Percentiles rank a stretch among this genome's conserved stretches.
Conservation (phyloP, 2,113 vertebrate genomes). For the Mobula hypostoma region DNA sequence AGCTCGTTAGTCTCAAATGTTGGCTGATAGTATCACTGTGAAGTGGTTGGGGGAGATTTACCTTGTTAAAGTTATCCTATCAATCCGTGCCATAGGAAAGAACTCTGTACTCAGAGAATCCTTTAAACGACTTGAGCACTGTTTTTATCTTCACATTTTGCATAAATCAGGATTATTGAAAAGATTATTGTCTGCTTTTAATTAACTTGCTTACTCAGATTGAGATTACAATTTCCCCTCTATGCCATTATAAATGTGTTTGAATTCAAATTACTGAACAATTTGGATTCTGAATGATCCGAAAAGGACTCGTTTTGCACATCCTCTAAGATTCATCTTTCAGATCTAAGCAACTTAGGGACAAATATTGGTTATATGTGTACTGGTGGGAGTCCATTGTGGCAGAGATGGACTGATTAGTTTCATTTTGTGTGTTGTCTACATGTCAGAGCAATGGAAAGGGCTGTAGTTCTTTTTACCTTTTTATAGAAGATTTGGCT, state of each 20-base stretch:
- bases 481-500: background rate
- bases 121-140: background rate
- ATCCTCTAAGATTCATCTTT: no score
- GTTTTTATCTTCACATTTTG: background rate
- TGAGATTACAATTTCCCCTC: background rate
- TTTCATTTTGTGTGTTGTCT: no score
- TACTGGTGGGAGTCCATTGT: no score
- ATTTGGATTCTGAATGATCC: background rate
- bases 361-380: no score
- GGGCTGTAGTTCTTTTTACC: background rate
- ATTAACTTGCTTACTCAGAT: background rate
- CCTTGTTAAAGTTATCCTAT: background rate
- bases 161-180: background rate
- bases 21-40: background rate
- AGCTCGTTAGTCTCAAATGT: background rate
- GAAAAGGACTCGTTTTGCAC: background rate
- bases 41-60: background rate
- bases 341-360: no score
- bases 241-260: background rate
- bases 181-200: background rate
- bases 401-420: no score
- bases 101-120: background rate
- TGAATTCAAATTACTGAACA: background rate
- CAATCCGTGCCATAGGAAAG: background rate
- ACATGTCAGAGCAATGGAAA: no score